These are phyloP conservation scores for Azorinus chamasolen DNA, from an alignment of 2,888 invertebrate species.

Conservation along the genomic window DNA sequence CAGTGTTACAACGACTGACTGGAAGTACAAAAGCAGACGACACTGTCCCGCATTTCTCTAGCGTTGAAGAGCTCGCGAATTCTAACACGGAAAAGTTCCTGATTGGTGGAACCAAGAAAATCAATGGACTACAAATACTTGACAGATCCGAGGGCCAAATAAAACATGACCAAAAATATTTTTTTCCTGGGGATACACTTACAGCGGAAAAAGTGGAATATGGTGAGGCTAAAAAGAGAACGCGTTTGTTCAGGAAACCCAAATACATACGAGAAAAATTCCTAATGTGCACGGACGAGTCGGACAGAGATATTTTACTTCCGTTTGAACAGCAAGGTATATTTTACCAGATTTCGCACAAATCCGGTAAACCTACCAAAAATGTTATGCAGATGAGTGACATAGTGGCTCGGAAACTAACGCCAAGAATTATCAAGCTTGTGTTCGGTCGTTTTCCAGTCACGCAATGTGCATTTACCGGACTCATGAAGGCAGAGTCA, in stretches of 20 bases:
- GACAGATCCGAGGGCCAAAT: slow-evolving; percentile 52
- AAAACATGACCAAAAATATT: slow-evolving; percentile 60
- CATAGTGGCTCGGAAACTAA: slow-evolving; percentile 67
- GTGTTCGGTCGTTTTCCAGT: slow-evolving; percentile 78
- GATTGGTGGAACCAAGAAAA: slow-evolving; percentile 72
- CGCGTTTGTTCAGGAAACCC: slow-evolving; percentile 65
- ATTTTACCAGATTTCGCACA: slow-evolving; percentile 74
- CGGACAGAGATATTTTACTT: slow-evolving; percentile 74
- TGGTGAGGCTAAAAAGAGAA: slow-evolving; percentile 70
- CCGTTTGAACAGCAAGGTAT: slow-evolving; percentile 73
- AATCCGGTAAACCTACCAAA: slow-evolving; percentile 56
- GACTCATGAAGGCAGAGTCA: slow-evolving; percentile 74
- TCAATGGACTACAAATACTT: slow-evolving; percentile 66
- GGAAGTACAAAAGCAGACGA: slow-evolving; percentile 63
- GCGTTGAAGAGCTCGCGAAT: slow-evolving; percentile 68
- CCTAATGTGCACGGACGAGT: slow-evolving; percentile 74
- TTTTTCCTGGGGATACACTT: slow-evolving; percentile 76
- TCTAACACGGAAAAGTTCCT: slow-evolving; percentile 75
- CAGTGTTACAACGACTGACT: slow-evolving; percentile 67
- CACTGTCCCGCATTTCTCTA: slow-evolving; percentile 70
- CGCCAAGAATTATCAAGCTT: slow-evolving; percentile 77
- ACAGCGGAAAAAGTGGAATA: slow-evolving; percentile 72
- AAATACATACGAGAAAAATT: slow-evolving; percentile 73
- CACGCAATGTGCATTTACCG: slow-evolving; percentile 79
- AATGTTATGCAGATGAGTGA: slow-evolving; percentile 76